Percentiles rank a stretch among this genome's conserved stretches.
These are phyloP conservation scores for Astropecten irregularis DNA, from an alignment of 53 echinoderm and acorn worm species.

Conservation along the genomic window DNA sequence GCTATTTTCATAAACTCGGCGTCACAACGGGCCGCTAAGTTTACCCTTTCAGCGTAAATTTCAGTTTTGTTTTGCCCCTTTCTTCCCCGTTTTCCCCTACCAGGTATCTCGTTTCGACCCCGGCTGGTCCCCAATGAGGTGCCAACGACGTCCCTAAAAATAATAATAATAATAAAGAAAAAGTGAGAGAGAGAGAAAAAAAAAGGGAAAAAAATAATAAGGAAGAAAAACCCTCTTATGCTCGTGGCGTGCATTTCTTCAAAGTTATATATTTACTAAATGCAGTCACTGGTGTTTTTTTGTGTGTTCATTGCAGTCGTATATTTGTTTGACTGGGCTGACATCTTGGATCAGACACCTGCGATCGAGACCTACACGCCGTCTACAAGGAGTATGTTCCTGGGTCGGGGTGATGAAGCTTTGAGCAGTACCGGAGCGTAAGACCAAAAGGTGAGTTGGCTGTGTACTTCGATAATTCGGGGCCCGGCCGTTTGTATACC, in stretches of 20 bases:
- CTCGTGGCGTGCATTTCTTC: too few relatives aligned
- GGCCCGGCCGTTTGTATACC: background rate
- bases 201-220: too few relatives aligned
- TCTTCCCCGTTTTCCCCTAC: slow-evolving; percentile 8
- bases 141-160: background rate
- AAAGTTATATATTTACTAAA: background rate
- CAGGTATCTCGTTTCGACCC: slow-evolving; percentile 46
- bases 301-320: background rate
- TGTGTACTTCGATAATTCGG: background rate
- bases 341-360: slow-evolving; percentile 26
- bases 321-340: slow-evolving; percentile 30
- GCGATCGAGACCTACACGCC: too few relatives aligned
- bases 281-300: background rate
- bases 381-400: too few relatives aligned
- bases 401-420: background rate
- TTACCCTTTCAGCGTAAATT: slow-evolving; percentile 52
- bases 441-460: too few relatives aligned
- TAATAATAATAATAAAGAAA: too few relatives aligned
- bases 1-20: slow-evolving; percentile 57
- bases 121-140: slow-evolving; percentile 21
- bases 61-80: slow-evolving; percentile 37
- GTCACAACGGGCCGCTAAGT: slow-evolving; percentile 42
- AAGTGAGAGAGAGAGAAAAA: too few relatives aligned
- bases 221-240: too few relatives aligned
- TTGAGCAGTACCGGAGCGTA: background rate